Evolutionary conservation across 2,888 invertebrate species (phyloP), one percentile per base, ranked within the genome.

Genomic region (Rhynchonema sp.): DNA sequence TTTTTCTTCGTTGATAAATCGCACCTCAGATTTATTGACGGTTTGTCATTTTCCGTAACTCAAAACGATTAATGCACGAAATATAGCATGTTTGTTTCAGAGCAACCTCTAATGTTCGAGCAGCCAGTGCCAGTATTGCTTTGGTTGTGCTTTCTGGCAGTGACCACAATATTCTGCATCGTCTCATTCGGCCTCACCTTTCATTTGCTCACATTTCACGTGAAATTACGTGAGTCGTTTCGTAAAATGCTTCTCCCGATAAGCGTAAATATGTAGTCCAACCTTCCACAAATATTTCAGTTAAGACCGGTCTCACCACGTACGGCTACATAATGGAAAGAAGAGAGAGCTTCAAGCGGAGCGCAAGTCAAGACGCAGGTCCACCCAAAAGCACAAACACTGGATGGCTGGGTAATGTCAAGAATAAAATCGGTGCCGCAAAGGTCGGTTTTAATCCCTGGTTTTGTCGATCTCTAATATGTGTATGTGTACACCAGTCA

Each of bases 151-250:
- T 46, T 46, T 3, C 20, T 56, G n/a, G 23, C 22, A 2, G 1
- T 38, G 17, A 49, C 27, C n/a, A 29, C 6, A n/a, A 2, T 56
- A 13, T 9, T 56, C 30, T 2, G 6, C 49, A 6, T 49, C 38
- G 55, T 53, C 13, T 22, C 30, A 2, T 28, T 49, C 38, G 63
- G 46, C 17, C 63, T 64, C 20, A 66, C 67, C 13, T 25, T 58
- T 28, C 68, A 68, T 59, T 56, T 68, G 22, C 62, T 68, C n/a
- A 55, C 56, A 30, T 68, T 68, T 54, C 68, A 68, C 57, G 54
- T 65, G 28, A 62, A 61, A 60, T 60, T 68, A 13, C 62, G 67
- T 65, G 46, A 61, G 64, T 61, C 56, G 17, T 38, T 46, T n/a
- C 30, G 29, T 26, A 55, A 6, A 20, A 55, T 13, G 26, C 17